These are phyloP conservation scores for Nemopilema nomurai DNA, from an alignment of 30 jellyfish, hydroid and myxozoan species.

Conservation along the genomic window DNA sequence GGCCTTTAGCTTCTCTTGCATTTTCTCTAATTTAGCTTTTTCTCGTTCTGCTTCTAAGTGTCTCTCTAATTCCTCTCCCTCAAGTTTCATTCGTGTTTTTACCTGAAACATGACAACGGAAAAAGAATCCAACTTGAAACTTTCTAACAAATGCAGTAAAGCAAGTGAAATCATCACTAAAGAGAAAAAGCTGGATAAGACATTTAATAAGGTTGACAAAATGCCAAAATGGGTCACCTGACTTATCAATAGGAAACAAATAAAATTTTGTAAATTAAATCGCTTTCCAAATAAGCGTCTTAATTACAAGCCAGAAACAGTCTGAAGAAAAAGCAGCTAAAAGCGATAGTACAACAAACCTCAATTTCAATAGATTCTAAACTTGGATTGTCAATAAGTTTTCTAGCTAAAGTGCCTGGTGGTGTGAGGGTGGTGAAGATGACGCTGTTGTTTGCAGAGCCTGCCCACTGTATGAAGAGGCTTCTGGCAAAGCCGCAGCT, in stretches of 20 bases:
- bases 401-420: slow-evolving; percentile 89
- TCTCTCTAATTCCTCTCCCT: slow-evolving; percentile 83
- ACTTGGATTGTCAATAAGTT: slow-evolving; percentile 79
- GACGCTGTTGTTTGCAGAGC: slow-evolving; percentile 79
- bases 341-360: slow-evolving; percentile 19
- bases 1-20: slow-evolving; percentile 62
- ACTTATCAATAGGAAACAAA: too few species aligned
- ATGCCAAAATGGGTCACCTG: neutral
- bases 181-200: too few species aligned
- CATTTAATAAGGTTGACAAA: too few species aligned
- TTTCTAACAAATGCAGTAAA: neutral
- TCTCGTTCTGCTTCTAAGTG: slow-evolving; percentile 81
- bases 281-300: too few species aligned
- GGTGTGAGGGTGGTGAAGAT: slow-evolving; percentile 83
- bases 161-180: neutral
- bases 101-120: slow-evolving; percentile 36
- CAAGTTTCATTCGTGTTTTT: slow-evolving; percentile 74
- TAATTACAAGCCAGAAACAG: neutral
- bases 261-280: too few species aligned
- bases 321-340: neutral
- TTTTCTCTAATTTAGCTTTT: slow-evolving; percentile 50
- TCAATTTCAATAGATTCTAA: slow-evolving; percentile 64
- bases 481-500: slow-evolving; percentile 92
- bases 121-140: neutral
- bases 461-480: slow-evolving; percentile 80